phyloP scores from a whole-genome alignment of 1,140 invertebrate species.

The Belonocnema kinseyi region DNA sequence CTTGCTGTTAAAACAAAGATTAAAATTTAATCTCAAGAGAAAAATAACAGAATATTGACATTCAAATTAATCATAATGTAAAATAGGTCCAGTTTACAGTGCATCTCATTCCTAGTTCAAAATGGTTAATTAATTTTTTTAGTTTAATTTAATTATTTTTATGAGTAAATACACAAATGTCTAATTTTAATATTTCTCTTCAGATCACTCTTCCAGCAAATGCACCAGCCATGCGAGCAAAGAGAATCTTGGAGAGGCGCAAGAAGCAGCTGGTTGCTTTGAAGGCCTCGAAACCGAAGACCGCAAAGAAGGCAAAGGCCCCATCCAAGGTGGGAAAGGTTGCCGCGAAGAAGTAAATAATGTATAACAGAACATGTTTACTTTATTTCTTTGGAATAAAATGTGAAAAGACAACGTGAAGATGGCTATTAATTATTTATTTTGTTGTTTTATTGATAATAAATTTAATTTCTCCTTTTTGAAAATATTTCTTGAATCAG shows the following conservation, averaged over 20 bases:
- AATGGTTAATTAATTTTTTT: neutral
- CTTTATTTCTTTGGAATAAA: slow-evolving; percentile 60
- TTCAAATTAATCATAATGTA: too few species aligned
- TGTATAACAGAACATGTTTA: slow-evolving; percentile 31
- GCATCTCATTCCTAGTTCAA: too few species aligned
- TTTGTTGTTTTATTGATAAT: too few species aligned
- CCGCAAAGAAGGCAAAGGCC: slow-evolving; percentile 75
- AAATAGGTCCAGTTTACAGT: too few species aligned
- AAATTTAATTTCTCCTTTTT: too few species aligned
- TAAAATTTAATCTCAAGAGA: too few species aligned
- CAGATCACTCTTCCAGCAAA: slow-evolving; percentile 77
- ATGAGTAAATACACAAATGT: slow-evolving; percentile 34
- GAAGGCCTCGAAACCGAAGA: slow-evolving; percentile 75
- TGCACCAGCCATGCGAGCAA: slow-evolving; percentile 74
- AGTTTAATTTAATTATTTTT: slow-evolving; percentile 30
- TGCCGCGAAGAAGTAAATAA: slow-evolving; percentile 41
- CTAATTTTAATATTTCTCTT: slow-evolving; percentile 48
- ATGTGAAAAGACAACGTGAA: slow-evolving; percentile 46
- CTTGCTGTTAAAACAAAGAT: too few species aligned
- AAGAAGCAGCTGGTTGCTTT: slow-evolving; percentile 75
- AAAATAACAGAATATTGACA: too few species aligned
- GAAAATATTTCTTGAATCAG: too few species aligned
- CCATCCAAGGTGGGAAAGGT: slow-evolving; percentile 66
- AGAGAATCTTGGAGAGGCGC: slow-evolving; percentile 75
- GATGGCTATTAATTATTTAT: neutral